These are phyloP conservation scores for Cranoglanis bouderius DNA, from an alignment of 2,113 vertebrate genomes.

Conservation along the genomic window DNA sequence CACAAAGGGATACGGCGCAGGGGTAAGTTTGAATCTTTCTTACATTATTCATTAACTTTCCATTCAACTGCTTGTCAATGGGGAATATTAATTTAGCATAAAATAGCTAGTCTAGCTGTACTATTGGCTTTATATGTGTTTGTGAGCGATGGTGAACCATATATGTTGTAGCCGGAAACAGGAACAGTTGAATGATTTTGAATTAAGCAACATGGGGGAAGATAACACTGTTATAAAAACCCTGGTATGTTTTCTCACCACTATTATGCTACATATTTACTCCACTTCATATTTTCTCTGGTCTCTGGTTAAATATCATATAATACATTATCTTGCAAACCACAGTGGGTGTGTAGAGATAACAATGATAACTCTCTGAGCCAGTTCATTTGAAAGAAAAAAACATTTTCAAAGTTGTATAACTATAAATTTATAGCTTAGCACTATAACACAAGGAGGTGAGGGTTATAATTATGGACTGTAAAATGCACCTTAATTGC, in stretches of 20 bases:
- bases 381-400: background rate
- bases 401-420: background rate
- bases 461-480: background rate
- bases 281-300: background rate
- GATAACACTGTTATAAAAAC: background rate
- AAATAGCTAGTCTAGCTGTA: slow-evolving; percentile 2
- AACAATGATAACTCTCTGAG: background rate
- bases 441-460: background rate
- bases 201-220: background rate
- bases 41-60: slow-evolving; percentile 14
- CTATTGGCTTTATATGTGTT: background rate
- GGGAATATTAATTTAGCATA: background rate
- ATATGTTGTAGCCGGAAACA: background rate
- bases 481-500: background rate
- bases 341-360: background rate
- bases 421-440: background rate
- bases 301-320: background rate
- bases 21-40: background rate
- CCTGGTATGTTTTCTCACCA: background rate
- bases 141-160: background rate
- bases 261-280: background rate
- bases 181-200: background rate
- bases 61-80: background rate
- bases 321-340: background rate
- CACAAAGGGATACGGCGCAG: background rate